phyloP scores from a whole-genome alignment of 2,797 vertebrate genomes.

The Acanthornis magna region DNA sequence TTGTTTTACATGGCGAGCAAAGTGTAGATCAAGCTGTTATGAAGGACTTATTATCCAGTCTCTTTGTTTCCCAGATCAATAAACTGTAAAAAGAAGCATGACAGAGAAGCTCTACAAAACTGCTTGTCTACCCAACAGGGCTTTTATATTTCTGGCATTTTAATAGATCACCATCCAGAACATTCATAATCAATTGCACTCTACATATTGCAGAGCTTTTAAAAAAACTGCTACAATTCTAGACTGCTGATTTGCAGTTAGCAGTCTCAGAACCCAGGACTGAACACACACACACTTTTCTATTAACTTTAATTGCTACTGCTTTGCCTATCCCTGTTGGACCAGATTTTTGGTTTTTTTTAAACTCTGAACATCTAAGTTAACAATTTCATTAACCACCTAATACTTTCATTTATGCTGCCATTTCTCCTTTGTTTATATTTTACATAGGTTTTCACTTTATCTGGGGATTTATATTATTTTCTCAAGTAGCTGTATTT shows the following conservation, averaged over 20 bases:
- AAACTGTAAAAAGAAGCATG: background rate
- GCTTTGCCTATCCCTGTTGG: background rate
- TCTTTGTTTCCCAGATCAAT: background rate
- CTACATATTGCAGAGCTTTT: background rate
- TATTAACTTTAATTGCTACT: background rate
- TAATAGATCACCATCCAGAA: background rate
- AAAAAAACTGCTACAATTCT: background rate
- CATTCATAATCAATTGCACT: background rate
- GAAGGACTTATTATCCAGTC: background rate
- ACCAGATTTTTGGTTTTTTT: background rate
- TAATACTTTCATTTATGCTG: background rate
- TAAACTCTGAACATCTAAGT: background rate
- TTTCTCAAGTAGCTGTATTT: background rate
- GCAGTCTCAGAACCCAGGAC: background rate
- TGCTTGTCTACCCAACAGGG: background rate
- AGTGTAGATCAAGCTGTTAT: background rate
- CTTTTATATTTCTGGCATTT: background rate
- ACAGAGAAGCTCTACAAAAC: background rate
- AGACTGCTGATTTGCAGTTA: background rate
- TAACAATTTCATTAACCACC: background rate
- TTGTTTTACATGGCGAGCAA: background rate
- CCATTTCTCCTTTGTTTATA: background rate
- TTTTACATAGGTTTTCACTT: background rate
- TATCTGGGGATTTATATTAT: background rate
- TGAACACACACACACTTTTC: background rate